Evolutionary conservation across 2,888 invertebrate species (phyloP), one percentile per base, ranked within the genome.

Genomic region (Cheilosia vulpina): DNA sequence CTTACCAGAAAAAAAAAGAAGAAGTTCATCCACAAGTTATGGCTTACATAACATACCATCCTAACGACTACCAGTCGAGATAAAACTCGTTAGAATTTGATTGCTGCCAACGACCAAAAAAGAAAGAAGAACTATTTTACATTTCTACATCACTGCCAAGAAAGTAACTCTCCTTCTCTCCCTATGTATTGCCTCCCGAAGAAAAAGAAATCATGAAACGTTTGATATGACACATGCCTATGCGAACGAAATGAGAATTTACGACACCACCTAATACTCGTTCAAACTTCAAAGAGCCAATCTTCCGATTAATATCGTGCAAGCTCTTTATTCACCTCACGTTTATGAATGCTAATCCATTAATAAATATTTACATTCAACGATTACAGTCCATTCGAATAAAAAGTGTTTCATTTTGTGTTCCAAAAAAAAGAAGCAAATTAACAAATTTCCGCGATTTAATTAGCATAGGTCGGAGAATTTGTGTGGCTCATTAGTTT

Each of bases 391-490:
- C 60, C 60, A 72, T 58, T 77, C 80, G 53, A 80, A 66, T 60
- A 79, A 78, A 71, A 75, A 84, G 34, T 80, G 60, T 84, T 76
- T 71, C 76, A 68, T 9, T 65, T 72, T 69, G 9, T 53, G 72
- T 69, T 66, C 57, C 31, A 76, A 66, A 69, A 76, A 50, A 43
- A 69, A 43, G 21, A 72, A 3, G 24, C 24, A 80, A 85, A 85
- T 85, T 85, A 81, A 85, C 87, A 85, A 85, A 85, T 80, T 87
- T 81, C 77, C 60, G 80, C 77, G 63, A 87, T 85, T 87, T 81
- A 85, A 87, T 87, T 87, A 85, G 81, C 81, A 85, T 87, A 69
- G 77, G 77, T 52, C 53, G 24, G 6, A 41, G 55, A 66, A 27
- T 62, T 68, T 2, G 53, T 58, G 71, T 71, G 71, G 17, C 53